These are phyloP conservation scores for Odontocerum albicorne DNA, from an alignment of 2,888 invertebrate species.

Conservation along the genomic window DNA sequence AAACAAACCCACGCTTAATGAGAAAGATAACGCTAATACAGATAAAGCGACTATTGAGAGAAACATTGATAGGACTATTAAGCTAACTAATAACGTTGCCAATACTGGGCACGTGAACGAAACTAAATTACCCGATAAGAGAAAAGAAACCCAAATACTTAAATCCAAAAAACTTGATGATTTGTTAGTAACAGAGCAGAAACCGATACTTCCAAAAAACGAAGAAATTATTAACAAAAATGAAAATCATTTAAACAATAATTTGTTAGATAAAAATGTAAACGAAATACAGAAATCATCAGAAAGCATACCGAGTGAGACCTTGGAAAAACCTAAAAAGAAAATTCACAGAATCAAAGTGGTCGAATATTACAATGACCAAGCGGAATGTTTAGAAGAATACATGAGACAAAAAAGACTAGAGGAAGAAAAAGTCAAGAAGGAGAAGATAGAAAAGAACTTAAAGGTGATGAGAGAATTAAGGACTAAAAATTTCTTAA, in stretches of 20 bases:
- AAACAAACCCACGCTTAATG: constrained; percentile 1
- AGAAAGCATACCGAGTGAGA: background rate
- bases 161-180: constrained; percentile 3
- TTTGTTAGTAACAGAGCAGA: background rate
- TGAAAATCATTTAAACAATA: constrained; percentile 2
- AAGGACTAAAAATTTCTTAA: constrained; percentile 47
- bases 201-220: background rate
- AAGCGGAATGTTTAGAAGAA: constrained; percentile 62
- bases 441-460: constrained; percentile 44
- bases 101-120: constrained; percentile 2
- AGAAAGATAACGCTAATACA: constrained; percentile 1
- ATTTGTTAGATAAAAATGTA: background rate
- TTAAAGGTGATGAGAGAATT: constrained; percentile 46
- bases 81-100: background rate
- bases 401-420: constrained; percentile 48
- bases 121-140: too few relatives aligned
- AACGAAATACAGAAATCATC: background rate
- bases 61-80: background rate
- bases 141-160: background rate
- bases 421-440: constrained; percentile 46
- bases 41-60: background rate
- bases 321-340: constrained; percentile 13
- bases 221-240: background rate
- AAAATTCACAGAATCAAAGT: constrained; percentile 34
- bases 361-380: constrained; percentile 66